These are phyloP conservation scores for Sander vitreus DNA, from an alignment of 2,113 vertebrate species.

Conservation along the genomic window DNA sequence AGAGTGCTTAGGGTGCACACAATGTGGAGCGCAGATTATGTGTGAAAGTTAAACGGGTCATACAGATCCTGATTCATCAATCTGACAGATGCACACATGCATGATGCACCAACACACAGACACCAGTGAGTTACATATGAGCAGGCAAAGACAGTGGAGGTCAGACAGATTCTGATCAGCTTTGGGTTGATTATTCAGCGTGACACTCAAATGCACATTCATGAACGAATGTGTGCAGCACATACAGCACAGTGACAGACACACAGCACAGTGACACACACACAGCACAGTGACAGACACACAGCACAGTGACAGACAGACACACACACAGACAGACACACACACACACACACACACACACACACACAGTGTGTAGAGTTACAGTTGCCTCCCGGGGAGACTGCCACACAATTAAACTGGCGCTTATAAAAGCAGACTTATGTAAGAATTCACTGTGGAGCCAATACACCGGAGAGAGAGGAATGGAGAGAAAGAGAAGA, in stretches of 20 bases:
- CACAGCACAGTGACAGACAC: too few species aligned
- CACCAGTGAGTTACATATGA: slow-evolving; percentile 7
- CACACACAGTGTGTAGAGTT: slow-evolving; percentile 32
- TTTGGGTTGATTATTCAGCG: slow-evolving; percentile 24
- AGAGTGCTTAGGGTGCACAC: not conserved
- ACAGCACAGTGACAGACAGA: too few species aligned
- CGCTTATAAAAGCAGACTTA: slow-evolving; percentile 73
- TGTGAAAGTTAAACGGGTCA: not conserved
- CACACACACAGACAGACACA: too few species aligned
- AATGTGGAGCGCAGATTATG: not conserved
- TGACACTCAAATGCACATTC: not conserved
- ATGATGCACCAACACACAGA: slow-evolving; percentile 15
- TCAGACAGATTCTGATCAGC: slow-evolving; percentile 26
- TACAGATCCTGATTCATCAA: slow-evolving; percentile 28
- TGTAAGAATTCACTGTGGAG: slow-evolving; percentile 71
- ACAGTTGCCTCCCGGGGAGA: slow-evolving; percentile 42
- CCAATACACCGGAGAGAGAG: slow-evolving; percentile 43
- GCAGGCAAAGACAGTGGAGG: slow-evolving; percentile 27
- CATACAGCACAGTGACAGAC: not conserved
- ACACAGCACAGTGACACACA: not conserved
- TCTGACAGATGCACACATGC: slow-evolving; percentile 23
- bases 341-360: not conserved
- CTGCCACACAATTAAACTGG: slow-evolving; percentile 63
- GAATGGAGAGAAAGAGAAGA: slow-evolving; percentile 18
- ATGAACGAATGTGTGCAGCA: not conserved